These are phyloP conservation scores for Megathymus violae DNA, from an alignment of 1,140 invertebrate species.

Conservation along the genomic window DNA sequence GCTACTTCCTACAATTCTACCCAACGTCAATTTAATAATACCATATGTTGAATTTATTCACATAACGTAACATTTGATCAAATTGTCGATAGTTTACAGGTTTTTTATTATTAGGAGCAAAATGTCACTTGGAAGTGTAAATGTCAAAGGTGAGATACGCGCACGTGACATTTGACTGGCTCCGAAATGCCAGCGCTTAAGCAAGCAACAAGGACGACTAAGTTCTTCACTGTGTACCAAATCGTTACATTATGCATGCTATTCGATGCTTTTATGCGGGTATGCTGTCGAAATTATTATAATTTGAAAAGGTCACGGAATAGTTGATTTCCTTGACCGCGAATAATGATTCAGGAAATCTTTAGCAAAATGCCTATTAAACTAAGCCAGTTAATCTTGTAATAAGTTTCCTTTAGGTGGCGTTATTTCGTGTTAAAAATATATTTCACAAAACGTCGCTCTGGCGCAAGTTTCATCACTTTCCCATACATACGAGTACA, in stretches of 20 bases:
- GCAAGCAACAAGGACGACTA: slow-evolving; percentile 81
- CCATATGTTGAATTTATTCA: slow-evolving; percentile 28
- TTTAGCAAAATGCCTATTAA: slow-evolving; percentile 52
- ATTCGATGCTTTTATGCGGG: slow-evolving; percentile 72
- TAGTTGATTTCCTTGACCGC: slow-evolving; percentile 73
- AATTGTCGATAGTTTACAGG: slow-evolving; percentile 36
- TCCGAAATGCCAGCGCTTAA: slow-evolving; percentile 80
- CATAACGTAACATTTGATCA: slow-evolving; percentile 26
- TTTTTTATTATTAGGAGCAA: slow-evolving; percentile 66
- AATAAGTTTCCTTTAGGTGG: slow-evolving; percentile 18
- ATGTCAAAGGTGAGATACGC: slow-evolving; percentile 77
- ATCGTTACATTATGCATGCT: slow-evolving; percentile 76
- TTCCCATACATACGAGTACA: slow-evolving; percentile 17
- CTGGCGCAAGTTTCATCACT: slow-evolving; percentile 7
- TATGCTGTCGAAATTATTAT: slow-evolving; percentile 74
- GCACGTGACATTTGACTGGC: slow-evolving; percentile 78
- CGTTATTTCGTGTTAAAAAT: background rate
- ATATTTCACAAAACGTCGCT: slow-evolving; percentile 1
- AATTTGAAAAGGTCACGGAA: slow-evolving; percentile 75
- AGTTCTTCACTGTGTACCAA: slow-evolving; percentile 73
- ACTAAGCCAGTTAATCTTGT: slow-evolving; percentile 39
- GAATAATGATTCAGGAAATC: slow-evolving; percentile 61
- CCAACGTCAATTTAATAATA: slow-evolving; percentile 12
- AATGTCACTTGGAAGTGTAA: slow-evolving; percentile 72
- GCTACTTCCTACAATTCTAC: slow-evolving; percentile 24